phyloP scores from a whole-genome alignment of 2,797 vertebrate genomes.

The Tenualosa thibaudeaui region DNA sequence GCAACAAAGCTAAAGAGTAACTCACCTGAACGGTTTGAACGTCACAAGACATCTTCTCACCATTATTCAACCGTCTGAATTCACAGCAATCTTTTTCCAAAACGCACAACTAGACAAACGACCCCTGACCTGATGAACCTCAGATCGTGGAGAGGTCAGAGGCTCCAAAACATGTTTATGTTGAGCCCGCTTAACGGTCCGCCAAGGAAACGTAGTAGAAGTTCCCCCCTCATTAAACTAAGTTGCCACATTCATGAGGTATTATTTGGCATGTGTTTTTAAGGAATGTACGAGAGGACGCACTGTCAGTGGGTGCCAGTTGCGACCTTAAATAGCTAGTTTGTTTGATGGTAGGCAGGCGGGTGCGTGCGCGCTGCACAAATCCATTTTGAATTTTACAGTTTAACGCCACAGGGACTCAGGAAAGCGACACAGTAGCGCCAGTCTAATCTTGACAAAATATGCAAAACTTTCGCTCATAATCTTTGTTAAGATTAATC shows the following conservation, averaged over 20 bases:
- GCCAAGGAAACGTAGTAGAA: background rate
- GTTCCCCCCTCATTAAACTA: background rate
- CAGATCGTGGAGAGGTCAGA: conserved; percentile 50
- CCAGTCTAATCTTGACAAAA: background rate
- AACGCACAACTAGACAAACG: conserved; percentile 57
- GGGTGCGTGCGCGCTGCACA: background rate
- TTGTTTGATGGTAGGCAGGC: background rate
- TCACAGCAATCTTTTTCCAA: conserved; percentile 75
- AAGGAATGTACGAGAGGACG: background rate
- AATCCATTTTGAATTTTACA: no score
- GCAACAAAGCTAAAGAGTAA: conserved; percentile 34
- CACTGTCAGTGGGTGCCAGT: background rate
- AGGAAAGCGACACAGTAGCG: background rate
- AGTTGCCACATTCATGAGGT: background rate
- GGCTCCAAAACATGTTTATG: conserved; percentile 50
- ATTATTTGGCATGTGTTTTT: background rate
- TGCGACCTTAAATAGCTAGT: background rate
- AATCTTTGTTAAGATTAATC: background rate
- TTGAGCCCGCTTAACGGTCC: conserved; percentile 34
- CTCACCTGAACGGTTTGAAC: conserved; percentile 95
- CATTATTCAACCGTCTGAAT: conserved; percentile 89
- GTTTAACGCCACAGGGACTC: background rate
- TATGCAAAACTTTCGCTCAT: background rate
- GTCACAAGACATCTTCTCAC: conserved; percentile 92
- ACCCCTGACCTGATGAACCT: conserved; percentile 56